Evolutionary conservation across 2,113 vertebrate species (phyloP), one percentile per base, ranked within the genome.

Genomic region (Pedetes capensis): DNA sequence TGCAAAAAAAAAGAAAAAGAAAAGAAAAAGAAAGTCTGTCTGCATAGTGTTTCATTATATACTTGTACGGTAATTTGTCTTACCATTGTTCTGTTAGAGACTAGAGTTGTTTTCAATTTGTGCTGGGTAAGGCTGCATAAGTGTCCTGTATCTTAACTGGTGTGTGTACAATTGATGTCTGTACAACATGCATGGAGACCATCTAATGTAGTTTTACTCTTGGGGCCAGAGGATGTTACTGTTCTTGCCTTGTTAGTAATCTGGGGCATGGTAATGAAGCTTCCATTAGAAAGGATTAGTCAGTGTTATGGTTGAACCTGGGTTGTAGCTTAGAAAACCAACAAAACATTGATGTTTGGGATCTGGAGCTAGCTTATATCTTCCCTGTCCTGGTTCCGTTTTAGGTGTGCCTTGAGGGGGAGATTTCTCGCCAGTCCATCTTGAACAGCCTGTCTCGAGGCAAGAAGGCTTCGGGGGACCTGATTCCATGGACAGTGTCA

Each of bases 401-500:
- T 53, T 95, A 99, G 99, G 99, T 99, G 49, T 99, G 99, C 98
- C 96, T 99, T 16, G 99, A 99, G 95, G 99, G 99, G 42, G 99
- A 99, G 98, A 99, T 99, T 96, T 99, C 99, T 16, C 99, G 98
- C 2, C 99, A 99, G 96, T 99, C 99, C 71, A 99, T 99, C 97
- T 98, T 99, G 93, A 99, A 98, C 97, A 99, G 99, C 97, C 98
- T 99, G 47, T 99, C 99, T 44, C 98, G 99, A 96, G 99, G 99
- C 39, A 99, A 99, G 98, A 99, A 99, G 87, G 99, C 99, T 37
- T 99, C 99, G 0, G 99, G 99, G 8, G 99, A 99, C 94, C 99
- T 99, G 55, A 99, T 99, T 97, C 99, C 99, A 2, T 99, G 99
- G 99, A 99, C 99, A 0, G 83, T 99, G 51, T 99, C 99, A 2